Conservation (phyloP, 1,140 invertebrate species). For the Berghia stephanieae region DNA sequence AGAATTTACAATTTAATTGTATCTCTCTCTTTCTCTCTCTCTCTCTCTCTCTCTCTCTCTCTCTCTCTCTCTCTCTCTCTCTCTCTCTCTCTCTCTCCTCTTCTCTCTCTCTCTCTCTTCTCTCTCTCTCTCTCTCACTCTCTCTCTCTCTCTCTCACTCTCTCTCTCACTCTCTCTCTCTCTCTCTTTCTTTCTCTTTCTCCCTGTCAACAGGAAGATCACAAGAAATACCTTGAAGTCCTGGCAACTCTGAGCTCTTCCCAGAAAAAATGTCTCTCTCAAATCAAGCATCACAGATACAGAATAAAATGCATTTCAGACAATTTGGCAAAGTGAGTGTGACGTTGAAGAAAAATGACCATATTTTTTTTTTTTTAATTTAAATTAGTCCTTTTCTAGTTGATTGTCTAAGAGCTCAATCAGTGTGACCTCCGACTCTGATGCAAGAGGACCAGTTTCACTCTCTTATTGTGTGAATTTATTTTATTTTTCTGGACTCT, state of each 20-base stretch:
- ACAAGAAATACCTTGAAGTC: conserved; percentile 84
- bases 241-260: conserved; percentile 83
- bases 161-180: not conserved
- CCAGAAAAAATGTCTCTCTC: conserved; percentile 88
- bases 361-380: not conserved
- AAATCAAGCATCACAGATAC: conserved; percentile 89
- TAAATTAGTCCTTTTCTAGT: not conserved
- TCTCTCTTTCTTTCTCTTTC: conserved; percentile 9
- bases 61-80: not conserved
- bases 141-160: not conserved
- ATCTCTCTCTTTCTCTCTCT: not conserved
- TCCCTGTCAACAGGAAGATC: conserved; percentile 53
- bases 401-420: not conserved
- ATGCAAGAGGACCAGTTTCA: not conserved
- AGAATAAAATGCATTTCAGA: conserved; percentile 82
- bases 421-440: not conserved
- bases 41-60: not conserved
- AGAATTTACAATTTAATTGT: too few species aligned
- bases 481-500: too few species aligned
- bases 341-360: not conserved
- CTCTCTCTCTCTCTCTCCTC: not conserved
- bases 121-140: not conserved
- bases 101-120: not conserved
- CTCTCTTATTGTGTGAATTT: too few species aligned
- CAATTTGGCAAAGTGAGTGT: conserved; percentile 78